phyloP scores from a whole-genome alignment of 2,888 invertebrate genomes.

The Meandrusa payeni region DNA sequence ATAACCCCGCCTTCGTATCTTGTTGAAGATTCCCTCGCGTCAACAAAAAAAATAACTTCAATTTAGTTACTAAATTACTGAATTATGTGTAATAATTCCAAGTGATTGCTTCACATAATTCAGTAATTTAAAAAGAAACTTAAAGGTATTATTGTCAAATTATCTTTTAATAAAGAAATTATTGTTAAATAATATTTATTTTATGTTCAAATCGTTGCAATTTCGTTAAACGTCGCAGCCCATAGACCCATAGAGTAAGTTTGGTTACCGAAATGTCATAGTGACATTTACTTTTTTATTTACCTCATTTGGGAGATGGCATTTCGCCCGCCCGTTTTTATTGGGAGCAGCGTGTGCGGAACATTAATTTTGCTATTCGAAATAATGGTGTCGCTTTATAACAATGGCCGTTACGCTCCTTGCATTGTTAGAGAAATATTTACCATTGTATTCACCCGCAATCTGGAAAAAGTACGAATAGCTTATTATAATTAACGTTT shows the following conservation, averaged over 20 bases:
- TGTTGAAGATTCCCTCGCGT: no score
- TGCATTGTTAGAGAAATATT: slow-evolving; percentile 23
- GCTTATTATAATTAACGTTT: no score
- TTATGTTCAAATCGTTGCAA: background rate
- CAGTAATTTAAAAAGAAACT: no score
- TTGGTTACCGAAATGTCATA: slow-evolving; percentile 55
- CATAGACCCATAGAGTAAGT: slow-evolving; percentile 35
- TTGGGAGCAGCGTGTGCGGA: slow-evolving; percentile 65
- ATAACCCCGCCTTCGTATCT: no score
- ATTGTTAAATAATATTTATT: no score
- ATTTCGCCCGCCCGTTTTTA: slow-evolving; percentile 68
- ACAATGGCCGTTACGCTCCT: slow-evolving; percentile 33
- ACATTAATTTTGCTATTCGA: slow-evolving; percentile 69
- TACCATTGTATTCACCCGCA: slow-evolving; percentile 2
- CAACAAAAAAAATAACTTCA: no score
- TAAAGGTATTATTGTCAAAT: no score
- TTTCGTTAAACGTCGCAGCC: slow-evolving; percentile 2
- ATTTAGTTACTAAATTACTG: no score
- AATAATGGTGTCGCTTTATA: slow-evolving; percentile 35
- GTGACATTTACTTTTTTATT: slow-evolving; percentile 73
- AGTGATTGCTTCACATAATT: no score
- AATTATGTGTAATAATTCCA: no score
- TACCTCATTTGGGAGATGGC: slow-evolving; percentile 75
- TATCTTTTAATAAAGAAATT: no score
- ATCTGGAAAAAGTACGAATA: no score